phyloP scores from a whole-genome alignment of 2,888 invertebrate genomes.

The Gymnocheta viridis region DNA sequence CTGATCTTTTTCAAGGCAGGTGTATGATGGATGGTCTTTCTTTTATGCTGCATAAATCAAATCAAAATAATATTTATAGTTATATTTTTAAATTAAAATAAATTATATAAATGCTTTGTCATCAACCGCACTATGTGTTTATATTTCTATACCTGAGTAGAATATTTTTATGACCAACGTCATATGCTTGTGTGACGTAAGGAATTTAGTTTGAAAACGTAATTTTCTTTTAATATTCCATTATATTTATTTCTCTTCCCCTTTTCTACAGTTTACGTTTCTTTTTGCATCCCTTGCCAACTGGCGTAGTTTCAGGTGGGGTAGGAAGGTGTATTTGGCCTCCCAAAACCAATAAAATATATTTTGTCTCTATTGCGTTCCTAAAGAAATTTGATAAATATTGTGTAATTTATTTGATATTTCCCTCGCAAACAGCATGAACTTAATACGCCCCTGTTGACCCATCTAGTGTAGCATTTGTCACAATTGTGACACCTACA shows the following conservation, averaged over 20 bases:
- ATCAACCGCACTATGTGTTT: not conserved
- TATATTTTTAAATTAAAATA: not conserved
- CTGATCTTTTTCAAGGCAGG: too few relatives aligned
- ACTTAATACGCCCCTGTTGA: too few relatives aligned
- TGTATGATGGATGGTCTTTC: too few relatives aligned
- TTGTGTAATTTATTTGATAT: too few relatives aligned
- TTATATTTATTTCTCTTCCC: not conserved
- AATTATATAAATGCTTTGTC: not conserved
- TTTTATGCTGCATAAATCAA: not conserved
- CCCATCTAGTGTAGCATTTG: constrained; percentile 51
- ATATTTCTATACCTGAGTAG: not conserved
- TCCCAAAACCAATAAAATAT: too few relatives aligned
- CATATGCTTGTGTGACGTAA: constrained; percentile 20
- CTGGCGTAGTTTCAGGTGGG: too few relatives aligned
- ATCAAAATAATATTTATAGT: not conserved
- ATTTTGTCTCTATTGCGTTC: too few relatives aligned
- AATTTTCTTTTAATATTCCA: constrained; percentile 25
- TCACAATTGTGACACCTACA: constrained; percentile 66
- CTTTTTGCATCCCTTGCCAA: not conserved
- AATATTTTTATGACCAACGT: constrained; percentile 1
- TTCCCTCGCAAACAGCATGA: too few relatives aligned
- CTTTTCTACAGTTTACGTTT: too few relatives aligned
- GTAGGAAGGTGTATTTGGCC: too few relatives aligned
- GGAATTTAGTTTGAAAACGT: constrained; percentile 24
- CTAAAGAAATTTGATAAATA: too few relatives aligned